Base-by-base conservation (phyloP, 1,140 invertebrate species). In the Drosophila aff. region DNA sequence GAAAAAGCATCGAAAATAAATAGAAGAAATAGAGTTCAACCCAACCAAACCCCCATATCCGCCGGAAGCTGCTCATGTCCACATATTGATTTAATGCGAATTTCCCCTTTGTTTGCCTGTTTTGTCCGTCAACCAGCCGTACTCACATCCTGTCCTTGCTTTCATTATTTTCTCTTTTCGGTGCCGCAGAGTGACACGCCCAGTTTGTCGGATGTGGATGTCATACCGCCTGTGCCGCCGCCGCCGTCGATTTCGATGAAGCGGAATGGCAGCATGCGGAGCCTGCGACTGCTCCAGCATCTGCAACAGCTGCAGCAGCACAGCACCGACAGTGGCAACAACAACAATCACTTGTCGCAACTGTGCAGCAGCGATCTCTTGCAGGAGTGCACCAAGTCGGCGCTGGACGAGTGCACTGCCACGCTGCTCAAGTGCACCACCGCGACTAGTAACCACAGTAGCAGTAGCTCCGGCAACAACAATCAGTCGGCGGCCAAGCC, bases 171-270 rank as follows among this genome's bases (percentile, higher is more conserved):
- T 31, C 33, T 28, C 11, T 59, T 41, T 41, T 31, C 52, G 38
- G 60, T 46, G 52, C 52, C 52, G 33, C 72, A 92, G 91, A 84
- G 82, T 41, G 91, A 92, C 80, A 82, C 91, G 47, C 69, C 76
- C 72, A 89, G 90, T 64, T 55, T 89, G 76, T 91, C 89, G 72
- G 91, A 92, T 80, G 91, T 92, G 68, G 91, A 92, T 58, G 60
- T 87, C 11, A 92, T 92, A 81, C 91, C 91, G 64, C 91, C 91
- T 28, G 91, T 92, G 73, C 91, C 91, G 33, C 91, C 91, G 46
- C 91, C 91, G 40, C 87, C 91, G 15, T 50, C 82, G 21, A 76
- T 92, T 60, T 50, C 82, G 21, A 77, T 92, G 65, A 92, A 92
- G 28, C 91, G 91, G 13, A 91, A 92, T 52, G 91, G 86, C 68